phyloP scores from a whole-genome alignment of 1,140 invertebrate genomes.

The Drosophila nasuta region DNA sequence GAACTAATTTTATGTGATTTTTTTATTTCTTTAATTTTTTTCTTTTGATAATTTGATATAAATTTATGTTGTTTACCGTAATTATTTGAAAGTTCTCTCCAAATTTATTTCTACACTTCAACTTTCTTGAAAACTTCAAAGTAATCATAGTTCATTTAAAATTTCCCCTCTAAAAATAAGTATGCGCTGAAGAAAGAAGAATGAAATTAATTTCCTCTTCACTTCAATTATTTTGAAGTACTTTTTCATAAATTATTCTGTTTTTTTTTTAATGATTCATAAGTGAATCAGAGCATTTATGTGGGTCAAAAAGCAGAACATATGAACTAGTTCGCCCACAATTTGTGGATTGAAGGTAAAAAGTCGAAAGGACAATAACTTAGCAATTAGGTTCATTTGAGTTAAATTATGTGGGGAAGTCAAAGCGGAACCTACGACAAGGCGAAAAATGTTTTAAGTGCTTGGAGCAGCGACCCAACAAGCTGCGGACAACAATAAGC shows the following conservation, averaged over 20 bases:
- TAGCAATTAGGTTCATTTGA: slow-evolving; percentile 11
- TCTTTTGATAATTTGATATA: too few relatives aligned
- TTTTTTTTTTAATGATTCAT: slow-evolving; percentile 4
- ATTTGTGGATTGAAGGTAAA: not conserved
- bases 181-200: not conserved
- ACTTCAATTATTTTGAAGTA: slow-evolving; percentile 16
- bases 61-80: not conserved
- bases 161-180: not conserved
- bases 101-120: not conserved
- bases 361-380: not conserved
- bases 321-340: not conserved
- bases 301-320: slow-evolving; percentile 6
- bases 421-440: slow-evolving; percentile 52
- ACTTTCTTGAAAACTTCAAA: not conserved
- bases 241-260: slow-evolving; percentile 4
- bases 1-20: too few relatives aligned
- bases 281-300: not conserved
- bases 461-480: not conserved
- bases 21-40: too few relatives aligned
- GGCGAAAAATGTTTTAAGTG: slow-evolving; percentile 43
- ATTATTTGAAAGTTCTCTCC: not conserved
- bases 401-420: not conserved
- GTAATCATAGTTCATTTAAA: slow-evolving; percentile 2
- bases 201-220: slow-evolving; percentile 2
- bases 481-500: slow-evolving; percentile 22